Percentiles rank a stretch among this genome's conserved stretches.
Conservation (phyloP, 2,113 vertebrate genomes). For the Pelusios castaneus region DNA sequence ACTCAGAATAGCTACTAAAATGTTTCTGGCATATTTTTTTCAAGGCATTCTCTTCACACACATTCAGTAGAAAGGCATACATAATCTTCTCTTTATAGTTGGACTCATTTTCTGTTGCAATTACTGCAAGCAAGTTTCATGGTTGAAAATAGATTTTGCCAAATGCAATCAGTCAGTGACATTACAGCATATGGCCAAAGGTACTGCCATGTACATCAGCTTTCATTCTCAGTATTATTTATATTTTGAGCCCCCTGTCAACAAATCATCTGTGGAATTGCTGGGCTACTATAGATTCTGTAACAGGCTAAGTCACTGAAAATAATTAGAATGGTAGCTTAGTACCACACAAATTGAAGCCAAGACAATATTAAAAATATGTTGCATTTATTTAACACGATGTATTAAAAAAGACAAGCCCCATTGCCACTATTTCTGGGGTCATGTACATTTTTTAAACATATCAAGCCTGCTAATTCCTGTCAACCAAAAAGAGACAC, state of each 20-base stretch:
- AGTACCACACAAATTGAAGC: not conserved
- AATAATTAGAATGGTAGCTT: conserved; percentile 48
- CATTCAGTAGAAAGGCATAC: conserved; percentile 36
- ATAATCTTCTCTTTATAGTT: conserved; percentile 63
- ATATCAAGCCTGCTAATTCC: not conserved
- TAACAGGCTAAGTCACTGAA: conserved; percentile 48
- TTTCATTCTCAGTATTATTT: conserved; percentile 57
- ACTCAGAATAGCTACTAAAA: conserved; percentile 59
- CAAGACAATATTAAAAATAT: not conserved
- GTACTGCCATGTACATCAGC: conserved; percentile 55
- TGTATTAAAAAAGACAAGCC: not conserved
- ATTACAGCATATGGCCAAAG: conserved; percentile 30
- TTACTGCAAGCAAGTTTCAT: conserved; percentile 59
- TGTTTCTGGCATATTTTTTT: conserved; percentile 51
- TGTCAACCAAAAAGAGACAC: not conserved
- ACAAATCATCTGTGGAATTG: conserved; percentile 66
- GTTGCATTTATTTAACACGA: conserved; percentile 16
- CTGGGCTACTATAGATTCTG: conserved; percentile 53
- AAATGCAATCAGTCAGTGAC: conserved; percentile 66
- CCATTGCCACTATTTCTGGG: not conserved
- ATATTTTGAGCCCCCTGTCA: conserved; percentile 62
- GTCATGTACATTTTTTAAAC: not conserved
- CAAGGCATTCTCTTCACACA: conserved; percentile 37
- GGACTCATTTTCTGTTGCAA: conserved; percentile 67
- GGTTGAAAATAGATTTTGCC: conserved; percentile 43